Base-by-base conservation (phyloP, 2,113 vertebrate genomes). In the Brevimyrus niger region DNA sequence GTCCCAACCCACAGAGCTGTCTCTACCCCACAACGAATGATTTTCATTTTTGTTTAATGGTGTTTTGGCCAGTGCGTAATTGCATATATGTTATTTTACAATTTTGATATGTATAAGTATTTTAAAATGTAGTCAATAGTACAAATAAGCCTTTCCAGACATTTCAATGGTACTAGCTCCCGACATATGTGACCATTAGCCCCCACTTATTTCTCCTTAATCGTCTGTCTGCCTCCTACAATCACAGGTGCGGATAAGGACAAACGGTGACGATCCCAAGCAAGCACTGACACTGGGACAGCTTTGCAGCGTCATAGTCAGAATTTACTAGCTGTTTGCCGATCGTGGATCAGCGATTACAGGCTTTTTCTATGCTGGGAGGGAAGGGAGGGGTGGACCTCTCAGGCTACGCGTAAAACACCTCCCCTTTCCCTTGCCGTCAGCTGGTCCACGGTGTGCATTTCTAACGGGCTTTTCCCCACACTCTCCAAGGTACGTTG, bases 401-500 rank as follows among this genome's bases (percentile, higher is more conserved):
- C 3, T 65, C 89, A 38, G 35, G 90, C 89, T 91, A 89, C 86
- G 83, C 91, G 42, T 10, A 19, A 44, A 84, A 21, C 91, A 42
- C 90, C 88, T 87, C 91, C 48, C 92, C 89, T 89, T 91, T 93
- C 92, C 76, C 89, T 92, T 94, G 94, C 91, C 91, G 92, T 92
- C 93, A 92, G 93, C 91, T 92, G 21, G 91, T 89, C 91, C 90
- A 93, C 91, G 80, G 87, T 76, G 92, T 93, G 89, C 90, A 91
- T 92, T 91, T 92, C 90, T 65, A 88, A 35, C 92, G 89, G 91
- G 91, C 93, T 90, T 89, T 91, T 86, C 90, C 90, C 90, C 46
- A 65, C 90, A 86, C 89, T 86, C 89, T 69, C 89, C 50, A 89
- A 94, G 94, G 95, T 95, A 94, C 8, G 94, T 93, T 19, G 4